Conservation (phyloP, 2,888 invertebrate genomes). For the Pantelozetes paolii region DNA sequence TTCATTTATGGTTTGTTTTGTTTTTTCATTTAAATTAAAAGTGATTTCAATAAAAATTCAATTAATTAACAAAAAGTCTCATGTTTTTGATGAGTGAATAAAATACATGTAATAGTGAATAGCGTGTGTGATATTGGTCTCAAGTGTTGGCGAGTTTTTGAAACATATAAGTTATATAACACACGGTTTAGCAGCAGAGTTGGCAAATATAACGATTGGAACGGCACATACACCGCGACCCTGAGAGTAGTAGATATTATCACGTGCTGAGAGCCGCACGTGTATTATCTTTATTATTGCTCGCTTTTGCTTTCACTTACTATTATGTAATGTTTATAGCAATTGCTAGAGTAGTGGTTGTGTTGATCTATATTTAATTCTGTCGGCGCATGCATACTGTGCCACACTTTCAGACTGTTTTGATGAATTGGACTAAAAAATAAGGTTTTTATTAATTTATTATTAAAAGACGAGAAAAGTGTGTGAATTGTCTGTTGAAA, state of each 20-base stretch:
- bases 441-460: not conserved
- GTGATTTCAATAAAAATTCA: no score
- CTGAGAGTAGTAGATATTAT: slow-evolving; percentile 29
- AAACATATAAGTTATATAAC: not conserved
- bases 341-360: slow-evolving; percentile 11
- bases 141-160: not conserved
- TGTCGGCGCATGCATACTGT: slow-evolving; percentile 21
- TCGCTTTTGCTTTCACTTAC: not conserved
- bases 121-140: not conserved
- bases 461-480: not conserved
- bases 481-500: not conserved
- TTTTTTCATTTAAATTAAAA: no score
- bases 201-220: not conserved
- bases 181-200: not conserved
- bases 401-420: not conserved
- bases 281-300: slow-evolving; percentile 25
- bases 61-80: no score
- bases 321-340: slow-evolving; percentile 32
- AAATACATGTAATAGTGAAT: no score
- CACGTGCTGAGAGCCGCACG: slow-evolving; percentile 33
- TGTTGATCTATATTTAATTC: slow-evolving; percentile 7
- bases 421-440: not conserved
- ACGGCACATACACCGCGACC: not conserved
- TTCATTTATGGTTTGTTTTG: no score
- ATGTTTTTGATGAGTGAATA: no score